Conservation (phyloP, 2,888 invertebrate species). For the Pteria penguin region DNA sequence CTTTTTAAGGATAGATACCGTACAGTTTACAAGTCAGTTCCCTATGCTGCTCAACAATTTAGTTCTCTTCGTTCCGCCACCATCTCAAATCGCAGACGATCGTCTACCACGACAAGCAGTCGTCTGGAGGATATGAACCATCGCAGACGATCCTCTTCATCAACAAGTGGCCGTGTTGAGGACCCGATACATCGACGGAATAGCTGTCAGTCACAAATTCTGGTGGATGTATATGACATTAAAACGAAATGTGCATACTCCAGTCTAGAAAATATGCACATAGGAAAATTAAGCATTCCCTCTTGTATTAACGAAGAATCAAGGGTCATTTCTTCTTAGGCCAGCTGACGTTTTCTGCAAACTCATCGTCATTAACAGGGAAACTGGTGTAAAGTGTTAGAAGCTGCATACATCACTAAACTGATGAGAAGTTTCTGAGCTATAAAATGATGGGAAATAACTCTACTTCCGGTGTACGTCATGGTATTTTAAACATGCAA, state of each 20-base stretch:
- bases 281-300: not conserved
- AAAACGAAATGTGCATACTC: not conserved
- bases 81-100: not conserved
- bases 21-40: not conserved
- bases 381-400: too few relatives aligned
- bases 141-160: not conserved
- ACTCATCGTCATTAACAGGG: too few relatives aligned
- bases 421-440: too few relatives aligned
- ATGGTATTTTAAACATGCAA: too few relatives aligned
- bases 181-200: not conserved
- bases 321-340: not conserved
- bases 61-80: not conserved
- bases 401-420: too few relatives aligned
- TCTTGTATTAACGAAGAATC: slow-evolving; percentile 9
- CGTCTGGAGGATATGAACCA: not conserved
- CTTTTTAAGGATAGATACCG: slow-evolving; percentile 2
- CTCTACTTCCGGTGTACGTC: too few relatives aligned
- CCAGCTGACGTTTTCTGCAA: not conserved
- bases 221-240: not conserved
- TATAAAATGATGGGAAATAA: too few relatives aligned
- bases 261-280: not conserved
- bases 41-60: not conserved
- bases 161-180: not conserved
- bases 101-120: not conserved
- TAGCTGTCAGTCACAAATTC: not conserved